A percentile compares a stretch with the other conserved stretches of the same genome.
Conservation (phyloP, 92 coral and sea anemone species). For the Nematostella vectensis region DNA sequence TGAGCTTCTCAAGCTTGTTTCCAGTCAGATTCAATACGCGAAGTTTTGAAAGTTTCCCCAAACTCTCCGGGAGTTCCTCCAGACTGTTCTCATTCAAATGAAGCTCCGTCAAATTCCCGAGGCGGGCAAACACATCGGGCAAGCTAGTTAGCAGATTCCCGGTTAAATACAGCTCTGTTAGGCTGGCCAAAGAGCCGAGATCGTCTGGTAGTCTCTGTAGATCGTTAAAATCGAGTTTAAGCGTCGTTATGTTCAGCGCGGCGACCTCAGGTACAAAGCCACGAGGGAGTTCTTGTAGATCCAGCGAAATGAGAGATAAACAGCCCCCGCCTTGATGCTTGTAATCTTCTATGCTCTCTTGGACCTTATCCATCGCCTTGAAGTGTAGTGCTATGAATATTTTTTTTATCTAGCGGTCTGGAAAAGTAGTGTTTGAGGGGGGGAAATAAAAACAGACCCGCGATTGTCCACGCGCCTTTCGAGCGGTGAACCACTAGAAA, state of each 20-base stretch:
- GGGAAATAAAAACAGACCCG: too few species aligned
- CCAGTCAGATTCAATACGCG: conserved; percentile 54
- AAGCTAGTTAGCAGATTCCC: conserved; percentile 64
- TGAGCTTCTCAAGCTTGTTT: conserved; percentile 43
- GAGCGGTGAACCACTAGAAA: too few species aligned
- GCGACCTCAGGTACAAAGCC: conserved; percentile 23
- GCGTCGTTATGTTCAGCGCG: conserved; percentile 20
- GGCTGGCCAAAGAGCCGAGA: conserved; percentile 27
- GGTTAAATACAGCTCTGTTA: conserved; percentile 56
- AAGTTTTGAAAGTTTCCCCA: conserved; percentile 41
- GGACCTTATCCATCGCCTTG: too few species aligned
- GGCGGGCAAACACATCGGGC: conserved; percentile 38
- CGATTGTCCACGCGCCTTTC: too few species aligned
- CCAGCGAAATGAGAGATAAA: conserved; percentile 49
- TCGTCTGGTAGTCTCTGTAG: conserved; percentile 52
- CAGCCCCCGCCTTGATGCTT: conserved; percentile 8
- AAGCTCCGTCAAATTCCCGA: conserved; percentile 38
- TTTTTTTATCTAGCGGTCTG: too few species aligned
- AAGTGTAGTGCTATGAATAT: too few species aligned
- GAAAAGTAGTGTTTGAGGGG: too few species aligned
- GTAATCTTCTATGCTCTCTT: too few species aligned
- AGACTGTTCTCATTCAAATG: conserved; percentile 71
- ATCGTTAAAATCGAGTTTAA: conserved; percentile 75
- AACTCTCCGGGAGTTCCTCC: conserved; percentile 35
- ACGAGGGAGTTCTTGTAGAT: conserved; percentile 41